Conservation (phyloP, 2,113 vertebrate genomes). For the Halcyon malimbica region DNA sequence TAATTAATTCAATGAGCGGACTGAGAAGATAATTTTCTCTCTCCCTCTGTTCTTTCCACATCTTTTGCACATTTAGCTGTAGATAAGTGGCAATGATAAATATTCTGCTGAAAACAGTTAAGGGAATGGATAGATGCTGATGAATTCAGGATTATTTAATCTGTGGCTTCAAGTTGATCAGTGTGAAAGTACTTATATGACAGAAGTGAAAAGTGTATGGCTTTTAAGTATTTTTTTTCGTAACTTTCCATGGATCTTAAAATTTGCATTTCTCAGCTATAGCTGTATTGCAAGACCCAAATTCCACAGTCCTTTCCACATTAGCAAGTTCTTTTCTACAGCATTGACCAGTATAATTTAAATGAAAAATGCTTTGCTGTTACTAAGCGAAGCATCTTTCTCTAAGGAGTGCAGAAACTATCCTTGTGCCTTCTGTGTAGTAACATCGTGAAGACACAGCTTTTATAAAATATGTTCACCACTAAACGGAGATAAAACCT, state of each 20-base stretch:
- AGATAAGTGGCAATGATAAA: background rate
- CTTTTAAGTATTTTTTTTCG: background rate
- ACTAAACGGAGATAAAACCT: background rate
- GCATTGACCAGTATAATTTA: background rate
- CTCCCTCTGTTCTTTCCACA: background rate
- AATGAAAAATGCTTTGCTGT: background rate
- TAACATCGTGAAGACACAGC: background rate
- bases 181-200: background rate
- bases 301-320: background rate
- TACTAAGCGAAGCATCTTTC: background rate
- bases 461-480: background rate
- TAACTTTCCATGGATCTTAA: background rate
- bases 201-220: background rate
- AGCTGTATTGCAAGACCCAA: background rate
- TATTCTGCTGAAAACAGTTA: background rate
- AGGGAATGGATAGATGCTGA: background rate
- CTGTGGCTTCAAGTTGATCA: background rate
- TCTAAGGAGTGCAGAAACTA: background rate
- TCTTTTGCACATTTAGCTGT: background rate
- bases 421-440: background rate
- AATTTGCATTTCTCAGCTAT: background rate
- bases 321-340: background rate
- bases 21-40: background rate
- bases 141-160: background rate
- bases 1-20: background rate